Evolutionary conservation across 2,113 vertebrate species (phyloP).

Genomic region (Pomatostomus ruficeps): DNA sequence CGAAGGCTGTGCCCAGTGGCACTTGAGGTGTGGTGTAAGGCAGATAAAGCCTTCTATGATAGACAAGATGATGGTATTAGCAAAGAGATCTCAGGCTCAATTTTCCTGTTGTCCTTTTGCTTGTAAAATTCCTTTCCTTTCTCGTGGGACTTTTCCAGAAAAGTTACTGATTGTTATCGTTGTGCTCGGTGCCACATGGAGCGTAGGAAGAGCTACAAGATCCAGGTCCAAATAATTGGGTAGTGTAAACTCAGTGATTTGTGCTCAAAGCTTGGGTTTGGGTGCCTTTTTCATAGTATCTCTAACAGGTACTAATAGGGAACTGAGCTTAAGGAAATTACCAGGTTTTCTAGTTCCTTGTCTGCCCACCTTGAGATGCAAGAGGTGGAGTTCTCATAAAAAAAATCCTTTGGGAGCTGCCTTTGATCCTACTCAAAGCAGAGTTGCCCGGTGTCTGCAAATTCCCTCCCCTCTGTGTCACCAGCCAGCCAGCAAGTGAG

Average conservation of each 20-base stretch:
- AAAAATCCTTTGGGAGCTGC: not conserved
- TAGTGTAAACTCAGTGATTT: not conserved
- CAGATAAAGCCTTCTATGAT: not conserved
- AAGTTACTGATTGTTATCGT: not conserved
- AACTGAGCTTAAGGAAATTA: not conserved
- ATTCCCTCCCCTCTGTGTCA: not conserved
- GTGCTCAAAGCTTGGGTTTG: not conserved
- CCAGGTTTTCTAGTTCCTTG: not conserved
- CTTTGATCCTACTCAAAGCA: not conserved
- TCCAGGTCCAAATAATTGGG: not conserved
- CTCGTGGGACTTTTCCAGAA: not conserved
- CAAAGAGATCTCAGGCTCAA: not conserved
- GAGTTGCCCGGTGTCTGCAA: not conserved
- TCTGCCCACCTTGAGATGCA: not conserved
- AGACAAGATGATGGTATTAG: not conserved
- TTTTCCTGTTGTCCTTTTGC: not conserved
- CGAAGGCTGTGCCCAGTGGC: not conserved
- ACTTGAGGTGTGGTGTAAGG: not conserved
- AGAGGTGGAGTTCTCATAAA: not conserved
- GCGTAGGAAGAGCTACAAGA: not conserved
- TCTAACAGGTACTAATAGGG: rapidly evolving
- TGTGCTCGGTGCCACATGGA: not conserved
- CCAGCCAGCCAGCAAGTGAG: not conserved
- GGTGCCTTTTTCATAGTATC: not conserved
- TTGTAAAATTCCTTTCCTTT: not conserved